phyloP scores from a whole-genome alignment of 2,113 vertebrate genomes.

The Hydropotes inermis region DNA sequence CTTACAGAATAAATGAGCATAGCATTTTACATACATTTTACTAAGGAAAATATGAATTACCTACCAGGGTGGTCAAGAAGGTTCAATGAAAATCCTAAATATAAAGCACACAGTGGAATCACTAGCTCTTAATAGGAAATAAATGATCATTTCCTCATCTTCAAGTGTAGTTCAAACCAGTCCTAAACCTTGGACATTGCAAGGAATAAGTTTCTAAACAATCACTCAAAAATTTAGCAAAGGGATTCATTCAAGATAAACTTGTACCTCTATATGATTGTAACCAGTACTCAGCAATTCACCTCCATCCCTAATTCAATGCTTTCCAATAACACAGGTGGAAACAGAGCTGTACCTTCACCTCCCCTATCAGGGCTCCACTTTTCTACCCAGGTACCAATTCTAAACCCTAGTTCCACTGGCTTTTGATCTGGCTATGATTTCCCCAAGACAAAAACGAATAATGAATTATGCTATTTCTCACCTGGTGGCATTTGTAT shows the following conservation, averaged over 20 bases:
- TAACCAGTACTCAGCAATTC: not conserved
- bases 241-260: not conserved
- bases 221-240: not conserved
- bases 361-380: not conserved
- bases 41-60: conserved; percentile 7
- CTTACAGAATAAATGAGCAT: not conserved
- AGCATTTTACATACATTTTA: not conserved
- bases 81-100: not conserved
- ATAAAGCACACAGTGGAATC: not conserved
- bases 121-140: not conserved
- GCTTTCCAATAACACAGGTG: not conserved
- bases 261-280: not conserved
- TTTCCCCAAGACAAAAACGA: not conserved
- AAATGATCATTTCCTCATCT: not conserved
- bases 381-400: not conserved
- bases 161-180: not conserved
- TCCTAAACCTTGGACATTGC: not conserved
- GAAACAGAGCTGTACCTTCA: not conserved
- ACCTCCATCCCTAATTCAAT: not conserved
- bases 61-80: not conserved
- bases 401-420: not conserved
- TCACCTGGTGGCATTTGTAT: not conserved
- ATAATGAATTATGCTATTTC: conserved; percentile 21
- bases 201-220: conserved; percentile 23
- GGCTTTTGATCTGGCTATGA: not conserved